These are phyloP conservation scores for Gadus macrocephalus DNA, from an alignment of 2,113 vertebrate species.

Conservation along the genomic window DNA sequence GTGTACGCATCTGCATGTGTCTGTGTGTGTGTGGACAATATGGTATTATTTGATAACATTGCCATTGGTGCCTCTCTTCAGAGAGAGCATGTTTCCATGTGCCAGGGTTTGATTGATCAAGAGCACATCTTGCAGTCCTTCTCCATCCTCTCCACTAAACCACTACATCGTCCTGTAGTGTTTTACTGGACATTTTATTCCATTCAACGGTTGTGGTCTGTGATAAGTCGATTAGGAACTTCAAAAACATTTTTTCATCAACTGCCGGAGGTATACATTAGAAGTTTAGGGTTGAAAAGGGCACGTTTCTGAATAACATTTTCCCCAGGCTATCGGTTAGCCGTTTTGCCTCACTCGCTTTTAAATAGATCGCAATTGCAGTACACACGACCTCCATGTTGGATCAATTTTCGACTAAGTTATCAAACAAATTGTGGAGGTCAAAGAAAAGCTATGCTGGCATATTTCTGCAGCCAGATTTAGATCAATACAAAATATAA, in stretches of 20 bases:
- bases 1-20: too few species aligned
- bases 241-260: too few species aligned
- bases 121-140: not conserved
- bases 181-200: too few species aligned
- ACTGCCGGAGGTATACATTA: not conserved
- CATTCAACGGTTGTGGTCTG: too few species aligned
- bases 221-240: too few species aligned
- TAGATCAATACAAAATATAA: not conserved
- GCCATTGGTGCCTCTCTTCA: not conserved
- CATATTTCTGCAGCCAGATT: not conserved
- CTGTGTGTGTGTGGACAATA: not conserved
- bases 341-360: too few species aligned
- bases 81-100: not conserved
- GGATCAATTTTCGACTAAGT: too few species aligned
- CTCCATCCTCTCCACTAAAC: too few species aligned
- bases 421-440: not conserved
- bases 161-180: too few species aligned
- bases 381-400: too few species aligned
- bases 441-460: not conserved
- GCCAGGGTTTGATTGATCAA: conserved; percentile 1
- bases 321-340: too few species aligned
- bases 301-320: not conserved
- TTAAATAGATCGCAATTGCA: too few species aligned
- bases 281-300: not conserved
- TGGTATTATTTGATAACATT: not conserved